Evolutionary conservation across 1,140 invertebrate species (phyloP).

Genomic region (Ceratoteleas bidentatus): DNA sequence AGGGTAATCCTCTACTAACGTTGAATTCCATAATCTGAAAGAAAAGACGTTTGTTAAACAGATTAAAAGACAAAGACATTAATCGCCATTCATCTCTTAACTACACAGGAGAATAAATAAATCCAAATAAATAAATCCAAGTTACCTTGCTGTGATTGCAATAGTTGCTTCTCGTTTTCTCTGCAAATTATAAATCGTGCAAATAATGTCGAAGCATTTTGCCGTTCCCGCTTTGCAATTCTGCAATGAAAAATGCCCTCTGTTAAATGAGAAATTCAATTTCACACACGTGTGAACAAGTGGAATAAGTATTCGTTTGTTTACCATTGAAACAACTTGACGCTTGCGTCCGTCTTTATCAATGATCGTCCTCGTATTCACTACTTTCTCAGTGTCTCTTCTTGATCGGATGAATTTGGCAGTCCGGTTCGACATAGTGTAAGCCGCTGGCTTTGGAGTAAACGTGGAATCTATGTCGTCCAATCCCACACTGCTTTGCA

Average conservation of each 20-base stretch:
- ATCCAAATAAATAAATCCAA: too few species aligned
- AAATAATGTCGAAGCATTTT: slow-evolving; percentile 92
- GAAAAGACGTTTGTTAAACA: too few species aligned
- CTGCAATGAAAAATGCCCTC: slow-evolving; percentile 16
- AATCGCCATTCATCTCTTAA: too few species aligned
- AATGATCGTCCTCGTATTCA: slow-evolving; percentile 86
- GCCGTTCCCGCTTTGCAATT: slow-evolving; percentile 90
- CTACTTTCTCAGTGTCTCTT: slow-evolving; percentile 87
- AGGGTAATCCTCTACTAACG: slow-evolving; percentile 92
- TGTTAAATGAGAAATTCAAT: background rate
- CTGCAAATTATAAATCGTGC: slow-evolving; percentile 88
- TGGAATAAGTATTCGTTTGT: background rate
- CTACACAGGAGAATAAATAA: too few species aligned
- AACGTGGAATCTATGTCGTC: slow-evolving; percentile 78
- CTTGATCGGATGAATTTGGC: slow-evolving; percentile 79
- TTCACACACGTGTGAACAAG: background rate
- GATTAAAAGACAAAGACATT: too few species aligned
- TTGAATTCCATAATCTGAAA: slow-evolving; percentile 92
- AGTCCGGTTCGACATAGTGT: slow-evolving; percentile 68
- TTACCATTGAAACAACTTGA: slow-evolving; percentile 90
- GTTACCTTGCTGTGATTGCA: slow-evolving; percentile 87
- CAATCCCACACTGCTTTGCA: slow-evolving; percentile 82
- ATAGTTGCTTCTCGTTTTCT: slow-evolving; percentile 89
- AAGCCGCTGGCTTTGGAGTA: slow-evolving; percentile 52
- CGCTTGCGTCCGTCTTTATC: slow-evolving; percentile 87